Evolutionary conservation across 2,797 vertebrate species (phyloP), one percentile per base, ranked within the genome.

Genomic region (Parauchenoglanis ngamensis): DNA sequence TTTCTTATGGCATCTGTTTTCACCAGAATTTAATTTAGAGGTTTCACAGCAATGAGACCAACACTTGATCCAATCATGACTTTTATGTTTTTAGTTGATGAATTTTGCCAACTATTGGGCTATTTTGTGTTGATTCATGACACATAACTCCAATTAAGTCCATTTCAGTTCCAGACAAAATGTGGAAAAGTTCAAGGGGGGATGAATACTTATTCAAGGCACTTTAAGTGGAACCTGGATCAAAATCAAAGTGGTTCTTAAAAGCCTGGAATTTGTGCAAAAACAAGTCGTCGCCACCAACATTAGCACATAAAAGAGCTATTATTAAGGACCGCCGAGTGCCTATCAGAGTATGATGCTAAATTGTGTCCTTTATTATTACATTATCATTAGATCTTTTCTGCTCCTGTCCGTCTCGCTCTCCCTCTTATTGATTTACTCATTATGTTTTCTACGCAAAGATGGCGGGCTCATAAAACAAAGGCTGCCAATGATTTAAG

Each of bases 221-320:
- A 80, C 12, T 61, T 59, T 80, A 80, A 89, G 63, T 76, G 88
- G 81, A 89, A 85, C 54, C 31, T 11, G 31, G 81, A 84, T 77
- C 70, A 78, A 89, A 88, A 85, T 83, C 57, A 61, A 80, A 80
- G 57, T 61, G 57, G 6, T 44, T 80, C 19, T 44, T 49, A 56
- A 56, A 75, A 78, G 28, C 17, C 57, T 80, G 78, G 78, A 80
- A 80, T 61, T 80, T 44, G 56, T 44, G 35, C 78, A 25, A 79
- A 79, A 78, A 44, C 35, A 44, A 80, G 78, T 61, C 35, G 3
- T n/a, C 6, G 3, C 21, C 21, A 61, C 35, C 35, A 31, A 56
- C 76, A 80, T 80, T 44, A 17, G 13, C 35, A 61, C 57, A 44
- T 59, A 79, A 57, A 23, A 23, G 77, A 79, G 77, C 54, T 59